A percentile compares a stretch with the other conserved stretches of the same genome.
phyloP scores from a whole-genome alignment of 2,888 invertebrate species.

The Tenodera sinensis region DNA sequence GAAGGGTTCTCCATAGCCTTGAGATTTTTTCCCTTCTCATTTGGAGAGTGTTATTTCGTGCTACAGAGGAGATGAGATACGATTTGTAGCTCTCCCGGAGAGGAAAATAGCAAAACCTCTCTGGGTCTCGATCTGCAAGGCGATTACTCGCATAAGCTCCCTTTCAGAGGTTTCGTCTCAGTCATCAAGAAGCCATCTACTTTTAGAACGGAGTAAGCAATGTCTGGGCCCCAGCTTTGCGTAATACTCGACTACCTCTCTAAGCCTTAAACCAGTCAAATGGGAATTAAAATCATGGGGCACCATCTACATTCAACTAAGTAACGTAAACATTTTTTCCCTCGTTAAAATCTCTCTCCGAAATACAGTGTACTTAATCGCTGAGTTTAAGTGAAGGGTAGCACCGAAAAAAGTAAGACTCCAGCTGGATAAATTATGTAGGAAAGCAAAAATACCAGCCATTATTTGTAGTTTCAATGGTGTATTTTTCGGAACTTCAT shows the following conservation, averaged over 20 bases:
- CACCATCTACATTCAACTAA: too few relatives aligned
- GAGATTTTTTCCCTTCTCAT: background rate
- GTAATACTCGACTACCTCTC: background rate
- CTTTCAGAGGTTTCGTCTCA: background rate
- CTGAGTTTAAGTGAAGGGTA: too few relatives aligned
- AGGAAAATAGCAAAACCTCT: background rate
- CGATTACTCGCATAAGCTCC: background rate
- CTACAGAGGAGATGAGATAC: background rate
- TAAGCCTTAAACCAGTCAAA: background rate
- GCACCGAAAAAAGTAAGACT: too few relatives aligned
- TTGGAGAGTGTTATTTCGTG: background rate
- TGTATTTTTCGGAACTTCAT: too few relatives aligned
- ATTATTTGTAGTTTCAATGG: too few relatives aligned
- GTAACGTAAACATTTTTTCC: too few relatives aligned
- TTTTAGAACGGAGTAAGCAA: background rate
- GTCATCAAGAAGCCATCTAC: background rate
- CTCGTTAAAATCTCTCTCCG: too few relatives aligned
- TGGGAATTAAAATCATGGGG: background rate
- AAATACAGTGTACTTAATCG: too few relatives aligned
- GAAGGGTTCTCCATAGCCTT: background rate
- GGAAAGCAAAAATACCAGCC: too few relatives aligned
- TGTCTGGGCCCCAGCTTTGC: background rate
- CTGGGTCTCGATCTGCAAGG: background rate
- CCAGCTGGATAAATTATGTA: too few relatives aligned
- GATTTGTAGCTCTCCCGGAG: background rate